Evolutionary conservation across 2,888 invertebrate species (phyloP).

Genomic region (Ctena decussata): DNA sequence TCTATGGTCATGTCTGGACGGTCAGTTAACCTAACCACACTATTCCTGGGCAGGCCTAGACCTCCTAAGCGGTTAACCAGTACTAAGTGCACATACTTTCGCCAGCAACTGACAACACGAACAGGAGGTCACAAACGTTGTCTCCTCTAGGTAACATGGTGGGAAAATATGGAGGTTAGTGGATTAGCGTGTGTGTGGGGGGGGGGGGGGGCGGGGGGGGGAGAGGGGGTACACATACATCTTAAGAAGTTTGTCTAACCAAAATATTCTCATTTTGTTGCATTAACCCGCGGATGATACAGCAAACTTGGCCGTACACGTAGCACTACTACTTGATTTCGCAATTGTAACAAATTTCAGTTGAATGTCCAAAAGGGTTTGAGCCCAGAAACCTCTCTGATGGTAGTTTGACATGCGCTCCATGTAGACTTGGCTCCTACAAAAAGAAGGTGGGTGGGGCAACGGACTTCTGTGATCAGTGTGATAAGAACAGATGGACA

Average conservation of each 20-base stretch:
- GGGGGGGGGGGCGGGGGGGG: no score
- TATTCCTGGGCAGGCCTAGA: no score
- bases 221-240: no score
- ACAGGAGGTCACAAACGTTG: no score
- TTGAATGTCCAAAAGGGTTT: not conserved
- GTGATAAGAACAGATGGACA: not conserved
- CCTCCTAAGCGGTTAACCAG: no score
- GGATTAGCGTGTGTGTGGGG: no score
- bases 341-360: not conserved
- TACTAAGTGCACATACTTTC: no score
- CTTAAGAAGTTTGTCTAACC: not conserved
- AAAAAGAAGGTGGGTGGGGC: not conserved
- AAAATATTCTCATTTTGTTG: not conserved
- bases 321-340: not conserved
- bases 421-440: not conserved
- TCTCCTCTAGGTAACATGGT: no score
- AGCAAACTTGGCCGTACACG: not conserved
- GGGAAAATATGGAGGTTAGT: no score
- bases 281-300: not conserved
- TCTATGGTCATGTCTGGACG: no score
- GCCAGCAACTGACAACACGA: no score
- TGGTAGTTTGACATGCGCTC: not conserved
- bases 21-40: no score
- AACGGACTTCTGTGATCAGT: not conserved
- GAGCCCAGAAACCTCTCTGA: not conserved